A percentile compares a stretch with the other conserved stretches of the same genome.
Evolutionary conservation across 2,113 vertebrate species (phyloP).

Genomic region (Camarhynchus parvulus): DNA sequence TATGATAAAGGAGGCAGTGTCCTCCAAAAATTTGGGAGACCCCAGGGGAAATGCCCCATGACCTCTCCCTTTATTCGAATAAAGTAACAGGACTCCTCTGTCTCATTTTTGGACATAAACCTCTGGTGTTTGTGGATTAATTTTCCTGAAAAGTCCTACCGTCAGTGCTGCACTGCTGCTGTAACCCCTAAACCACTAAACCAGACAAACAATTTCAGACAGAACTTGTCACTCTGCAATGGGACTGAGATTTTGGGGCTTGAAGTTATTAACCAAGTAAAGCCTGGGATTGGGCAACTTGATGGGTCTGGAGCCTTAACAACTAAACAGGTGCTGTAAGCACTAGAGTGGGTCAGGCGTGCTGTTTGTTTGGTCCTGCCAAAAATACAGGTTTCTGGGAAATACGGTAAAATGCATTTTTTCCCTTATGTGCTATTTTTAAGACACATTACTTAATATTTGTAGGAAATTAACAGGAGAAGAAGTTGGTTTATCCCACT

Average conservation of each 20-base stretch:
- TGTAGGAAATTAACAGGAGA: not conserved
- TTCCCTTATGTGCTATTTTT: not conserved
- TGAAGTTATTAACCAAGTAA: not conserved
- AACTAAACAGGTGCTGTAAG: not conserved
- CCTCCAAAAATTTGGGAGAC: not conserved
- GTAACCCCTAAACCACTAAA: not conserved
- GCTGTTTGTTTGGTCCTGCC: not conserved
- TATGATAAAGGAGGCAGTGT: not conserved
- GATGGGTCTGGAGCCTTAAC: not conserved
- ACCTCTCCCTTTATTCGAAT: not conserved
- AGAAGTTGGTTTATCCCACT: accelerated
- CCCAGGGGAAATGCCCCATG: not conserved
- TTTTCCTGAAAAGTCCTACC: not conserved
- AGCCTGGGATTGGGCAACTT: accelerated
- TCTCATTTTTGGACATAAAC: not conserved
- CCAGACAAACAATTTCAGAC: not conserved
- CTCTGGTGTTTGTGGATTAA: not conserved
- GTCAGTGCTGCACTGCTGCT: not conserved
- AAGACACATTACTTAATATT: not conserved
- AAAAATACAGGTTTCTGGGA: not conserved
- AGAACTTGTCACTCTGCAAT: accelerated
- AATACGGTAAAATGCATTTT: not conserved
- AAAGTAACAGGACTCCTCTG: not conserved
- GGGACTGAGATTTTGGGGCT: not conserved
- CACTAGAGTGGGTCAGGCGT: not conserved